Evolutionary conservation across 2,888 invertebrate species (phyloP), one percentile per base, ranked within the genome.

Genomic region (Eucriotettix oculatus): DNA sequence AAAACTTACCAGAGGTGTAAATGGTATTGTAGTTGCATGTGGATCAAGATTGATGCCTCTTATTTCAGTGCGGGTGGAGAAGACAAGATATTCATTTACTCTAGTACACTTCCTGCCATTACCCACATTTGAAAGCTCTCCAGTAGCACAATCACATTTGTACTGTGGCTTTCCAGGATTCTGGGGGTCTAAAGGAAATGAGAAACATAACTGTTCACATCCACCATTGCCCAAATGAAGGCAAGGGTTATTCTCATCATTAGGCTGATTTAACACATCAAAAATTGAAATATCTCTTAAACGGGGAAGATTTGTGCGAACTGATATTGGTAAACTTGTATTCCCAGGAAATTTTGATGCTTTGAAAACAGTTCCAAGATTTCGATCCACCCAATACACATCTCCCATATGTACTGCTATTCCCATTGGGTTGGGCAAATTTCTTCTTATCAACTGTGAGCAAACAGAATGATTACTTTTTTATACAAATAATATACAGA

Each of bases 181-280:
- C 16, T 53, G 17, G 16, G 41, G 43, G 11, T 87, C 86, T 0
- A 80, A 81, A 0, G 96, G 94, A 69, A 86, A 86, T 54, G 96
- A 90, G 74, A 98, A 98, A 72, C 99, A 99, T 0, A 99, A 78
- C 69, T 99, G 98, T 57, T 92, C 88, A 71, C 98, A 99, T 16
- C 86, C 88, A 0, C 90, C 89, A 67, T 88, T 90, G 0, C 85
- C 70, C 7, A 69, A 63, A 59, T 83, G 80, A 16, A 81, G 78
- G 68, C 93, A 94, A 0, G 91, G 91, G 70, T 91, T 92, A 16
- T 78, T 83, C 12, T 86, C 85, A 67, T 90, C 90, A 0, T 76
- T 74, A 0, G 96, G 96, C 72, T 98, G 98, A 69, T 87, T 90
- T 64, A 84, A 84, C 9, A 85, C 79, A 69, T 96, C 94, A 70